Conservation (phyloP, 1,140 invertebrate species). For the Polyergus mexicanus region DNA sequence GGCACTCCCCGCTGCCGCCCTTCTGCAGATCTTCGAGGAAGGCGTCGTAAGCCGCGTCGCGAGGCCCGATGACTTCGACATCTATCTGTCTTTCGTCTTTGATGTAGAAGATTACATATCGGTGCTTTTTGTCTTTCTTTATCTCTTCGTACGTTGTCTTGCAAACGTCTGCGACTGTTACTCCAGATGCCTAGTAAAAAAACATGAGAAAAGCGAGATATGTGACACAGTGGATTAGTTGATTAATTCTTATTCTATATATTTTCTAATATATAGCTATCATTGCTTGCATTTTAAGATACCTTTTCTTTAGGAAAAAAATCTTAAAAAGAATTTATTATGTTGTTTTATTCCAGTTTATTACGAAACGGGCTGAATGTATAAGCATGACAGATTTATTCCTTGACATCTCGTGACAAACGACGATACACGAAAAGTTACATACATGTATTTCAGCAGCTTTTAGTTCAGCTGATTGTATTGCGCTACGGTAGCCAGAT, state of each 20-base stretch:
- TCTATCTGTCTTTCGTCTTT: slow-evolving; percentile 98
- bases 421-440: background rate
- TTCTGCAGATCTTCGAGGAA: slow-evolving; percentile 97
- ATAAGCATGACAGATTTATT: background rate
- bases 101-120: slow-evolving; percentile 98
- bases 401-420: background rate
- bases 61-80: slow-evolving; percentile 94
- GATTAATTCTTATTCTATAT: background rate
- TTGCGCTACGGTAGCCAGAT: background rate
- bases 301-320: background rate
- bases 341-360: background rate
- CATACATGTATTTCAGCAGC: background rate
- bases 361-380: background rate
- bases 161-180: slow-evolving; percentile 97
- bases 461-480: background rate
- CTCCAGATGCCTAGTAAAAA: slow-evolving; percentile 94
- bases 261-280: background rate
- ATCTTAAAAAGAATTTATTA: background rate
- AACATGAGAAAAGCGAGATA: background rate
- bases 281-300: background rate
- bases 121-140: slow-evolving; percentile 98
- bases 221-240: background rate
- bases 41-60: slow-evolving; percentile 95
- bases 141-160: slow-evolving; percentile 98
- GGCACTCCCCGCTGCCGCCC: slow-evolving; percentile 95